Conservation (phyloP, 2,113 vertebrate species). For the Cnemophilus loriae region DNA sequence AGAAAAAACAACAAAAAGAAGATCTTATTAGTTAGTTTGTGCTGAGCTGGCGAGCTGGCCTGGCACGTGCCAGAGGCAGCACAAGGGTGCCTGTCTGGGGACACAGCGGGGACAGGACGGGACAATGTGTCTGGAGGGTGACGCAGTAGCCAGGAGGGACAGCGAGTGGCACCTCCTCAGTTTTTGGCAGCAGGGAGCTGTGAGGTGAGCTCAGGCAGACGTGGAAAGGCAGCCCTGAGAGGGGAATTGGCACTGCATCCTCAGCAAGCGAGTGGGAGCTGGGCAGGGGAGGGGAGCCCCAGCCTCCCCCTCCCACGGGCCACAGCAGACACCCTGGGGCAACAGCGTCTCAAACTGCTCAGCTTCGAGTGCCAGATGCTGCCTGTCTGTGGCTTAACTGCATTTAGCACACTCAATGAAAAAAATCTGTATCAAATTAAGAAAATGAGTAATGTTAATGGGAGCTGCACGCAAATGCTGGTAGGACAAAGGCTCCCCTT, state of each 20-base stretch:
- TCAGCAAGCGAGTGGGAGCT: neutral
- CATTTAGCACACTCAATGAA: slow-evolving; percentile 38
- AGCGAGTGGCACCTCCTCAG: neutral
- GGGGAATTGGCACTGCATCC: neutral
- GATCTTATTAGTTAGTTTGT: neutral
- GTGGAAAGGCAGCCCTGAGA: neutral
- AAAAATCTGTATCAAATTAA: slow-evolving; percentile 61
- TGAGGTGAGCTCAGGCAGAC: neutral
- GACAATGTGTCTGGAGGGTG: rapidly evolving
- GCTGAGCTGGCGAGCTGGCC: neutral
- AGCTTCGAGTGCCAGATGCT: slow-evolving; percentile 26
- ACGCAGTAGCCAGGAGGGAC: rapidly evolving
- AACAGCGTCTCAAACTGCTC: neutral
- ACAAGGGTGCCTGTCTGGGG: neutral
- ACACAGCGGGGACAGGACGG: rapidly evolving
- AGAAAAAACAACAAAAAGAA: too few species aligned
- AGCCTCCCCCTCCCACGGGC: neutral
- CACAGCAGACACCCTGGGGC: slow-evolving; percentile 28
- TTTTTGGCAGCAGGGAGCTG: neutral
- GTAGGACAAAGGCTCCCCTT: slow-evolving; percentile 40
- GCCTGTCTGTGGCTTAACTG: slow-evolving; percentile 43
- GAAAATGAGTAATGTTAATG: slow-evolving; percentile 47
- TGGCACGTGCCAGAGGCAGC: neutral
- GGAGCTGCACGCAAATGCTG: neutral
- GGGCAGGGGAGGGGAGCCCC: neutral